These are phyloP conservation scores for Semibalanus balanoides DNA, from an alignment of 1,140 invertebrate species.

Conservation along the genomic window DNA sequence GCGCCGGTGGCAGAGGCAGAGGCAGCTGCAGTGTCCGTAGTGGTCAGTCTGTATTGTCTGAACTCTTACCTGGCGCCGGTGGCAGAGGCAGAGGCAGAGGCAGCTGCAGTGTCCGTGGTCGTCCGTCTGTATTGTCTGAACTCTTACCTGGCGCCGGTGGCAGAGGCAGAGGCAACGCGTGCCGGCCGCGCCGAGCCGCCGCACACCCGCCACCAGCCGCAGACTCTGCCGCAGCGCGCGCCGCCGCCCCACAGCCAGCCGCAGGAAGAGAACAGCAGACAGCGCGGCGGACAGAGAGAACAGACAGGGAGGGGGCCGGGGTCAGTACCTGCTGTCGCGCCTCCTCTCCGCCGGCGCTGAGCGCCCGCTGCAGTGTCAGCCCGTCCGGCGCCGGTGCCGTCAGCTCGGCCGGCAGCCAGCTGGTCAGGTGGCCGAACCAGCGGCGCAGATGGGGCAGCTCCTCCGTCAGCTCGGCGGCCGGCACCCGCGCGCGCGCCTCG, in stretches of 20 bases:
- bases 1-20: too few species aligned
- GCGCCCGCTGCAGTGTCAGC: neutral
- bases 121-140: constrained; percentile 9
- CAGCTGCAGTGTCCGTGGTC: too few species aligned
- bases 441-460: constrained; percentile 13
- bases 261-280: neutral
- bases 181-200: neutral
- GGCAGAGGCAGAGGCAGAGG: too few species aligned
- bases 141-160: neutral
- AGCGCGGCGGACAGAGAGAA: too few species aligned
- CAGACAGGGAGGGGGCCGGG: too few species aligned
- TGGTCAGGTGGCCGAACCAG: constrained; percentile 18
- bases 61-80: too few species aligned
- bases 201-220: neutral
- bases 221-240: neutral
- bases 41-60: too few species aligned
- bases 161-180: neutral
- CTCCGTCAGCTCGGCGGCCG: constrained; percentile 9
- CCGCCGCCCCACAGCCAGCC: too few species aligned
- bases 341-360: neutral
- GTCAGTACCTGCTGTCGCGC: neutral
- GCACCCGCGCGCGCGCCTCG: constrained; percentile 10
- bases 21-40: too few species aligned
- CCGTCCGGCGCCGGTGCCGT: constrained; percentile 12
- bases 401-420: constrained; percentile 14